These are phyloP conservation scores for Drosophila novamexicana DNA, from an alignment of 1,140 invertebrate genomes.

Conservation along the genomic window DNA sequence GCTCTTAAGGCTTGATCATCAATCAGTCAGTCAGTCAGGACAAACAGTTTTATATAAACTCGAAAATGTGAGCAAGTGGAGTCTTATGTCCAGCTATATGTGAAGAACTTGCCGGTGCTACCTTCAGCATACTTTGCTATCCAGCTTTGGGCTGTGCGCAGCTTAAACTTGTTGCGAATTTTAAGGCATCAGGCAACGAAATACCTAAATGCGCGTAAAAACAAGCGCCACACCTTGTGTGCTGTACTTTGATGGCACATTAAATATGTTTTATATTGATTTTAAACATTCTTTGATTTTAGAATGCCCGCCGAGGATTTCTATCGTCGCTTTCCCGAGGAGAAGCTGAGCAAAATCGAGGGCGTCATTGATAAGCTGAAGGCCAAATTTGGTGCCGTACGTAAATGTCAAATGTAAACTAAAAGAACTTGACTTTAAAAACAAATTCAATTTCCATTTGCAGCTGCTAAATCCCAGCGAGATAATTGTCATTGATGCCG, in stretches of 20 bases:
- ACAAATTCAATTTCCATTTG: background rate
- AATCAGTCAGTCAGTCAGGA: too few species aligned
- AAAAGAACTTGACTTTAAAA: background rate
- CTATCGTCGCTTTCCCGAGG: background rate
- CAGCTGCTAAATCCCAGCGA: conserved; percentile 21
- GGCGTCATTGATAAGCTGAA: conserved; percentile 44
- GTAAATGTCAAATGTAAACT: background rate
- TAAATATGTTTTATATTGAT: background rate
- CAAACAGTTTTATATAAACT: too few species aligned
- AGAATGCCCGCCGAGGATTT: conserved; percentile 11
- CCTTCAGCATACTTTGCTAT: too few species aligned
- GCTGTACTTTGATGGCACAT: too few species aligned
- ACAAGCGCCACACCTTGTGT: too few species aligned
- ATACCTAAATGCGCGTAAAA: too few species aligned
- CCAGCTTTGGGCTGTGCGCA: too few species aligned
- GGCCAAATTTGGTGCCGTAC: conserved; percentile 46
- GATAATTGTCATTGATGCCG: conserved; percentile 27
- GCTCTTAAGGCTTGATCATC: too few species aligned
- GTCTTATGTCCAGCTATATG: too few species aligned
- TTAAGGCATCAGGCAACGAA: background rate
- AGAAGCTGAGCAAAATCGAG: conserved; percentile 48
- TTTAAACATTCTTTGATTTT: background rate
- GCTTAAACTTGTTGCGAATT: background rate
- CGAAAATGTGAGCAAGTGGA: too few species aligned
- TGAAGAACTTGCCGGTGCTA: too few species aligned